Evolutionary conservation across 1,140 invertebrate species (phyloP).

Genomic region (Cyclargus thomasi): DNA sequence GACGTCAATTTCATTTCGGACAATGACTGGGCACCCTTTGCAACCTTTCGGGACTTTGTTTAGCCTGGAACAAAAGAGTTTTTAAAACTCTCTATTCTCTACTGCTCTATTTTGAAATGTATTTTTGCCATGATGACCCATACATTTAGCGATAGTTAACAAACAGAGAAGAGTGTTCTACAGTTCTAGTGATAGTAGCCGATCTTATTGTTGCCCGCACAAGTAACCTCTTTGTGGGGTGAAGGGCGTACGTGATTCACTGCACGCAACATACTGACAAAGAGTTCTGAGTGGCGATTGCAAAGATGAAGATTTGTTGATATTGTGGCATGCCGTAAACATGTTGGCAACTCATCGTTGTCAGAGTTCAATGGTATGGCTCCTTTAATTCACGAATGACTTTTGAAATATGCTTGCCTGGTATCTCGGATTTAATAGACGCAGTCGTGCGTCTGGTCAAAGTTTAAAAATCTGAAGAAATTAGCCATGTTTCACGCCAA

Average conservation of each 20-base stretch:
- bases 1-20: conserved; percentile 13
- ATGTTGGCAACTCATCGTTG: not conserved
- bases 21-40: not conserved
- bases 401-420: not conserved
- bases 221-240: conserved; percentile 8
- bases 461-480: too few species aligned
- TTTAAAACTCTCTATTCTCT: too few species aligned
- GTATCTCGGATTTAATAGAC: not conserved
- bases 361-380: not conserved
- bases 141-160: not conserved
- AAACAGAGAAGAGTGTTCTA: not conserved
- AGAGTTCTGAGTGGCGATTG: not conserved
- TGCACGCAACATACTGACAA: not conserved
- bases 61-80: not conserved
- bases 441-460: not conserved
- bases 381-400: not conserved
- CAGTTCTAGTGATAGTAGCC: not conserved
- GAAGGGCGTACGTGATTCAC: conserved; percentile 15
- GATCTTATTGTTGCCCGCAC: not conserved
- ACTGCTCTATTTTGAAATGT: too few species aligned
- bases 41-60: not conserved
- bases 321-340: not conserved
- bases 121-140: too few species aligned
- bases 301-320: not conserved
- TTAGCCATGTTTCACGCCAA: too few species aligned